These are phyloP conservation scores for Drosophila tripunctata DNA, from an alignment of 2,888 invertebrate species.

Conservation along the genomic window DNA sequence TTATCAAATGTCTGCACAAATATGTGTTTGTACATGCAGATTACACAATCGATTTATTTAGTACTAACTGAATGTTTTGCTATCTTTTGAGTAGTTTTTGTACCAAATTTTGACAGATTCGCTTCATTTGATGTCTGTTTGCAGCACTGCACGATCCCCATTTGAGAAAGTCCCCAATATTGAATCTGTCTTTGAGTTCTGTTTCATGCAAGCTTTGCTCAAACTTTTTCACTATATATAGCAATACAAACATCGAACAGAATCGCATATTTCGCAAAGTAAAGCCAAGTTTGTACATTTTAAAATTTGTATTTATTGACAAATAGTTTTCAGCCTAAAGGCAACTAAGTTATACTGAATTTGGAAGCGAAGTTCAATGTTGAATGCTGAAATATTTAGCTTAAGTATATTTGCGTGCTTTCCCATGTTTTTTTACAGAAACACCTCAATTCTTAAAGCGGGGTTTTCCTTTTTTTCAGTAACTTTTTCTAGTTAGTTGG, in stretches of 20 bases:
- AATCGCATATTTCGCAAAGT: slow-evolving; percentile 40
- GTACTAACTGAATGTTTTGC: background rate
- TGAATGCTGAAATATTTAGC: no score
- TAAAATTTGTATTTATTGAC: slow-evolving; percentile 16
- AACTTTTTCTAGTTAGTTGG: background rate
- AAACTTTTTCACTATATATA: slow-evolving; percentile 42
- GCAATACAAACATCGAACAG: slow-evolving; percentile 52
- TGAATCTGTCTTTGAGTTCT: background rate
- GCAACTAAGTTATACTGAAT: no score
- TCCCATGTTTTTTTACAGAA: no score
- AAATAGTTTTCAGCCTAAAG: background rate
- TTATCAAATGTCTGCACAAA: background rate
- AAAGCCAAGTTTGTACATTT: slow-evolving; percentile 3
- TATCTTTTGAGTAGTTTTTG: slow-evolving; percentile 7
- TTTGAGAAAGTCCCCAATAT: background rate
- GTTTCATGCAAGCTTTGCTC: background rate
- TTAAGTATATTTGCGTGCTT: no score
- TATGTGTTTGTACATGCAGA: background rate
- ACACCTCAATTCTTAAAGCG: no score
- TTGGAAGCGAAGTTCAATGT: background rate
- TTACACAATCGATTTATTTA: background rate
- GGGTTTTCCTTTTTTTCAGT: background rate
- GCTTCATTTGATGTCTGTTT: background rate
- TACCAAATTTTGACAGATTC: background rate
- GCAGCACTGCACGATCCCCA: background rate